These are phyloP conservation scores for Drosophila leontia DNA, from an alignment of 1,140 invertebrate species.

Conservation along the genomic window DNA sequence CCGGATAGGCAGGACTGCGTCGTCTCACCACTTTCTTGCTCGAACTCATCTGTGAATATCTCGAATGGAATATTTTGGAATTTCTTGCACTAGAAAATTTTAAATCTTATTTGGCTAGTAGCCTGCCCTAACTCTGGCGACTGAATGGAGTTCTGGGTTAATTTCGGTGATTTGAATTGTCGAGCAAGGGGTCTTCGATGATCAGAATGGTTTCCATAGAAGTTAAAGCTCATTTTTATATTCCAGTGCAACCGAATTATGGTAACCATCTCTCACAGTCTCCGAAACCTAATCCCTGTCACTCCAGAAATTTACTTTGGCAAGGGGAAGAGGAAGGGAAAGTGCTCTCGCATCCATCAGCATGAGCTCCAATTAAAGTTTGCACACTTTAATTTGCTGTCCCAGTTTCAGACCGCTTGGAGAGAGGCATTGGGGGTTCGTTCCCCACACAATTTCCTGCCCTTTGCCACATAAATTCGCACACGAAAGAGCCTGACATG, in stretches of 20 bases:
- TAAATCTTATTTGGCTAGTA: neutral
- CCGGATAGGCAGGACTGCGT: no score
- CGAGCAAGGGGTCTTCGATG: neutral
- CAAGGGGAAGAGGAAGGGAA: constrained; percentile 2
- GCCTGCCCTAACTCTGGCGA: neutral
- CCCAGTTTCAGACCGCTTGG: constrained; percentile 50
- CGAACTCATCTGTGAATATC: constrained; percentile 3
- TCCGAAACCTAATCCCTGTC: constrained; percentile 7
- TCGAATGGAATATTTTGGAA: constrained; percentile 2
- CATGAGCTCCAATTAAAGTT: constrained; percentile 66
- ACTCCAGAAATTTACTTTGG: constrained; percentile 13
- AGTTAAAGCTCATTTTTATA: neutral
- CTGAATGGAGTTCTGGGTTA: neutral
- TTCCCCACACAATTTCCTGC: constrained; percentile 69
- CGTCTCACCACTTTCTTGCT: neutral
- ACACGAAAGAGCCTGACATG: constrained; percentile 64
- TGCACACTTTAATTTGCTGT: constrained; percentile 66
- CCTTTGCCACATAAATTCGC: constrained; percentile 71
- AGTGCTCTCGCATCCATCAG: constrained; percentile 40
- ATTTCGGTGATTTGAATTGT: neutral
- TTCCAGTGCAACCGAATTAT: neutral
- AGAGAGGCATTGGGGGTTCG: constrained; percentile 10
- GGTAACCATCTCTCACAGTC: neutral
- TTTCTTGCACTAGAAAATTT: constrained; percentile 14
- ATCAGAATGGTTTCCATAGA: neutral